These are phyloP conservation scores for Leptoteleia sp. DNA, from an alignment of 1,140 invertebrate genomes.

Conservation along the genomic window DNA sequence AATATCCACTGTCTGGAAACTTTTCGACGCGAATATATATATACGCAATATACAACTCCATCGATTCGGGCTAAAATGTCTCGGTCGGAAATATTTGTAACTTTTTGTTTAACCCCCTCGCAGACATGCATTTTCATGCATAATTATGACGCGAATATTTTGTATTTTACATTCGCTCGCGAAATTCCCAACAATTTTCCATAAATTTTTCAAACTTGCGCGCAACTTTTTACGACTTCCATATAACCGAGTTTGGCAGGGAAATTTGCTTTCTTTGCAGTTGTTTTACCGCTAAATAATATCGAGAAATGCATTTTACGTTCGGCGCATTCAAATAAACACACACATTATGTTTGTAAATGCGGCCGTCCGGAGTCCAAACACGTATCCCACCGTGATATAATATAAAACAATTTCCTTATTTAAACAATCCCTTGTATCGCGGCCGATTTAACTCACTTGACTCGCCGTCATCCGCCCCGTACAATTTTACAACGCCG, in stretches of 20 bases:
- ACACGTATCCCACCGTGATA: too few relatives aligned
- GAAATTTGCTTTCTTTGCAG: conserved; percentile 6
- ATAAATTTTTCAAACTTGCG: conserved; percentile 20
- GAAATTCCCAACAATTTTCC: conserved; percentile 27
- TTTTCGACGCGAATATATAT: conserved; percentile 41
- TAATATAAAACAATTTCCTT: not conserved
- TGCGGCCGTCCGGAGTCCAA: too few relatives aligned
- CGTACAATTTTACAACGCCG: conserved; percentile 27
- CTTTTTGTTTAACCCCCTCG: conserved; percentile 19
- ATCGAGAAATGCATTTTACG: not conserved
- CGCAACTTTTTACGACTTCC: conserved; percentile 30
- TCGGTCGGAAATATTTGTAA: conserved; percentile 36
- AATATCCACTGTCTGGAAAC: conserved; percentile 64
- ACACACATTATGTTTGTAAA: too few relatives aligned
- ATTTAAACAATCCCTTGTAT: not conserved
- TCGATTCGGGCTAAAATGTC: too few relatives aligned
- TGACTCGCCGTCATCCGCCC: not conserved
- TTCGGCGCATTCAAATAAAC: too few relatives aligned
- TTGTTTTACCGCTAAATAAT: conserved; percentile 22
- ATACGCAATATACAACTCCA: too few relatives aligned
- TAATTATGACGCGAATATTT: conserved; percentile 45
- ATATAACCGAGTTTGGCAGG: not conserved
- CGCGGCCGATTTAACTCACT: conserved; percentile 3
- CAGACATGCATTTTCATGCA: conserved; percentile 33
- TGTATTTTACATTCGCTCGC: conserved; percentile 32